Evolutionary conservation across 1,140 invertebrate genomes (phyloP), one percentile per base, ranked within the genome.

Genomic region (Drosophila funebris): DNA sequence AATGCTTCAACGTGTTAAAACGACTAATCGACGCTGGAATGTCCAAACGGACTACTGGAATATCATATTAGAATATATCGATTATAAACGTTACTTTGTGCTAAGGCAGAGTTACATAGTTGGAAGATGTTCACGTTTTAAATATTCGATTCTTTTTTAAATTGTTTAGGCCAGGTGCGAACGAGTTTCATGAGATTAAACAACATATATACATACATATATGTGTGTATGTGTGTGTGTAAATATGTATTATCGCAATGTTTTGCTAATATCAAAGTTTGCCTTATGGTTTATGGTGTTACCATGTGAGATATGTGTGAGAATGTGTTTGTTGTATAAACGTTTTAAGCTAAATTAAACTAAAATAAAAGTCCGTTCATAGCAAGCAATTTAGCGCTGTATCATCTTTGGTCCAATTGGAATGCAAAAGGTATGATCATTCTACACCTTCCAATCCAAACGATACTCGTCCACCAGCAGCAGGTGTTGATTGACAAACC

Each of bases 391-490:
- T 46, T 27, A 76, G 62, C 44, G 39, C 27, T 50, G 27, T 27
- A 43, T 50, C n/a, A 13, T 63, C 24, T 52, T 73, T 64, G 61
- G 67, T 70, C 72, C 72, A 62, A 24, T 8, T 48, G 20, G 22
- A 31, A 52, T 8, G 5, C 46, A 39, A 16, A 6, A 27, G n/a
- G 24, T 8, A n/a, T n/a, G n/a, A n/a, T 36, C 6, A 8, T 24
- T n/a, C 56, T 90, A 90, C 33, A 76, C 78, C 46, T 90, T 92
- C 93, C 92, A 93, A 54, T 88, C 76, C 44, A 91, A 91, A 66
- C 92, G 89, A 91, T 92, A 94, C 71, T 93, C 91, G 44, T 93
- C 93, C 2, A 94, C 82, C 48, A 92, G 73, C 22, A 94, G 71
- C 29, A 93, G 81, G 90, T 94, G 93, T 5, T 87, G 88, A 68